Base-by-base conservation (phyloP, 2,888 invertebrate genomes). In the Ormyrus rosae region DNA sequence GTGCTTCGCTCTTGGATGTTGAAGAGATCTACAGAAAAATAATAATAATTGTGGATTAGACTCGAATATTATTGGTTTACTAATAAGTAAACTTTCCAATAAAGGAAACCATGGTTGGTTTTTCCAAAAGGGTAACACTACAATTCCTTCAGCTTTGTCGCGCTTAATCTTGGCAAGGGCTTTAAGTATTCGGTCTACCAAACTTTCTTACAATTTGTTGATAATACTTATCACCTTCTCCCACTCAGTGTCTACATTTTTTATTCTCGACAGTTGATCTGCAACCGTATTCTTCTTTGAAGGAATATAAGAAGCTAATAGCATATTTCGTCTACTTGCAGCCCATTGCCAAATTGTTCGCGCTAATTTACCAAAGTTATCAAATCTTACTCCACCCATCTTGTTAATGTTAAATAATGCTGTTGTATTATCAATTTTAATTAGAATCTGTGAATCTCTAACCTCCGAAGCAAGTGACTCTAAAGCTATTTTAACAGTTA, bases 71-170 rank as follows among this genome's bases (percentile, higher is more conserved):
- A 34, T 1, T 34, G 60, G 50, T 19, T 60, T 50, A 2, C 13
- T 3, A 13, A 70, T 11, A 6, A 70, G 3, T 45, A 72, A 34
- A n/a, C 51, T 53, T 3, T 11, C 65, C 51, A 71, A 82, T 7
- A 83, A 48, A 0, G 83, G 83, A 45, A 74, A 84, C 83, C 83
- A 84, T 2, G 82, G 73, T 68, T 84, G 82, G 6, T 69, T 64
- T 4, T 73, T 64, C 79, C 82, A 84, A 2, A 19, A 46, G 0
- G 81, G 83, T 0, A 76, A 83, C 0, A 84, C 73, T 9, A 84
- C n/a, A 13, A 79, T 75, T 7, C 83, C 83, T 3, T 13, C 4
- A 8, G 83, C 83, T 73, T 76, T 19, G 10, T 84, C 82, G 83
- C 34, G 34, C 34, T 34, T 34, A 34, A 34, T 34, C 34, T 34